Percentiles rank a stretch among this genome's conserved stretches.
Evolutionary conservation across 2,888 invertebrate genomes (phyloP).

Genomic region (Oligia latruncula): DNA sequence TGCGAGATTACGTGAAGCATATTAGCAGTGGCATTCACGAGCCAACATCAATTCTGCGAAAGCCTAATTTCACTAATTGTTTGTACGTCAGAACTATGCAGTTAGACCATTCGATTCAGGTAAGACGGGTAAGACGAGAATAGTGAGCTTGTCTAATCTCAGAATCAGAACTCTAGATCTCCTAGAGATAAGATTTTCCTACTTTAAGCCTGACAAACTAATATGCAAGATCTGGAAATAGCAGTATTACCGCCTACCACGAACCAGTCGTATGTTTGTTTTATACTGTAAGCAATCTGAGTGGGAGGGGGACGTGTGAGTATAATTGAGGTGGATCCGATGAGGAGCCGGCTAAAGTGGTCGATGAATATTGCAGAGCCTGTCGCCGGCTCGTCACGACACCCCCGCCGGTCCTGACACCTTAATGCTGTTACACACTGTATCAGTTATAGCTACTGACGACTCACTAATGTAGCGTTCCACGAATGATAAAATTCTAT

Average conservation of each 20-base stretch:
- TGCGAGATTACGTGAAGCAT: constrained; percentile 20
- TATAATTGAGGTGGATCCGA: constrained; percentile 74
- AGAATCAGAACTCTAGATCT: constrained; percentile 15
- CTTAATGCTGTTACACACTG: constrained; percentile 59
- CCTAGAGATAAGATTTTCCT: constrained; percentile 7
- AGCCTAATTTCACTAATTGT: constrained; percentile 35
- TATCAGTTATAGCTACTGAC: constrained; percentile 36
- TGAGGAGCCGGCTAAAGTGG: constrained; percentile 80
- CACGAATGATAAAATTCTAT: constrained; percentile 1
- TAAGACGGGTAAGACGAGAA: constrained; percentile 11
- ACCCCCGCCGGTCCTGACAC: constrained; percentile 66
- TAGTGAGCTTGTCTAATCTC: constrained; percentile 5
- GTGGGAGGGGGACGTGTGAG: constrained; percentile 65
- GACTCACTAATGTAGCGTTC: constrained; percentile 27
- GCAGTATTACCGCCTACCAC: constrained; percentile 43
- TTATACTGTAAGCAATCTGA: constrained; percentile 59
- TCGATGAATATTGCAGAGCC: constrained; percentile 85
- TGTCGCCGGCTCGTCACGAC: constrained; percentile 77
- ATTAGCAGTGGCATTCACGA: constrained; percentile 23
- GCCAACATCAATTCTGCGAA: constrained; percentile 16
- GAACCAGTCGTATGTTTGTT: constrained; percentile 58
- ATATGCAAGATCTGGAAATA: constrained; percentile 51
- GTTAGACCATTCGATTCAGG: not conserved
- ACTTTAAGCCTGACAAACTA: constrained; percentile 18
- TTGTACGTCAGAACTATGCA: constrained; percentile 18